A percentile compares a stretch with the other conserved stretches of the same genome.
These are phyloP conservation scores for Pedicia rivosa DNA, from an alignment of 2,888 invertebrate species.

Conservation along the genomic window DNA sequence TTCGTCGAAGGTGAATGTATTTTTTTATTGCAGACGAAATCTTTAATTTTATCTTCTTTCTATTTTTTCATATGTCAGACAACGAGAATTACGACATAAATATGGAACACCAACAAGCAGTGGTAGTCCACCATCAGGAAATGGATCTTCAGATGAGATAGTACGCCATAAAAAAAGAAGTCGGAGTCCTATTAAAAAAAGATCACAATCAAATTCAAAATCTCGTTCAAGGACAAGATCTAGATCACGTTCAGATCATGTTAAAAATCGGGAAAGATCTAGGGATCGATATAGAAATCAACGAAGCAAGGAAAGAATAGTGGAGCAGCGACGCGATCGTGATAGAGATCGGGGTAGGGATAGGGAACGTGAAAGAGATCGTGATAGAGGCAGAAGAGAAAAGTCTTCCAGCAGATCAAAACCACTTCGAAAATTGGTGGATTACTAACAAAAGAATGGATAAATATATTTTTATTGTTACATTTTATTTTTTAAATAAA, in stretches of 20 bases:
- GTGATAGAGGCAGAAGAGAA: not conserved
- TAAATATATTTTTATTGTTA: no score
- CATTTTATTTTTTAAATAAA: no score
- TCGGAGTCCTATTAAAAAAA: no score
- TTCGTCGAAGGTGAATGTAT: slow-evolving; percentile 53
- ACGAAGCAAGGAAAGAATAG: slow-evolving; percentile 6
- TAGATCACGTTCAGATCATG: slow-evolving; percentile 3
- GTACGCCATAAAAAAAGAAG: no score
- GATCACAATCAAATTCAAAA: slow-evolving; percentile 4
- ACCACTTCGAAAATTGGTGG: slow-evolving; percentile 1
- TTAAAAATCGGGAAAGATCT: slow-evolving; percentile 6
- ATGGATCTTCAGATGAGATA: no score
- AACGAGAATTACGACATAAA: slow-evolving; percentile 68
- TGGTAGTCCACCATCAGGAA: slow-evolving; percentile 9
- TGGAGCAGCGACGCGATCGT: slow-evolving; percentile 10
- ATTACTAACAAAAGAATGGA: no score
- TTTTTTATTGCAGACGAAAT: not conserved
- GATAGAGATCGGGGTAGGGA: slow-evolving; percentile 8
- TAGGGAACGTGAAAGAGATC: slow-evolving; percentile 11
- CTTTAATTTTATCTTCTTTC: slow-evolving; percentile 2
- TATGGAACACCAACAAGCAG: slow-evolving; percentile 31
- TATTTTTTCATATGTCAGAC: slow-evolving; percentile 36
- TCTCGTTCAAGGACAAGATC: slow-evolving; percentile 1
- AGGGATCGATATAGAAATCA: slow-evolving; percentile 2
- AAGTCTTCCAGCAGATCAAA: not conserved